Evolutionary conservation across 2,797 vertebrate genomes (phyloP).

Genomic region (Pantherophis vulpinus): DNA sequence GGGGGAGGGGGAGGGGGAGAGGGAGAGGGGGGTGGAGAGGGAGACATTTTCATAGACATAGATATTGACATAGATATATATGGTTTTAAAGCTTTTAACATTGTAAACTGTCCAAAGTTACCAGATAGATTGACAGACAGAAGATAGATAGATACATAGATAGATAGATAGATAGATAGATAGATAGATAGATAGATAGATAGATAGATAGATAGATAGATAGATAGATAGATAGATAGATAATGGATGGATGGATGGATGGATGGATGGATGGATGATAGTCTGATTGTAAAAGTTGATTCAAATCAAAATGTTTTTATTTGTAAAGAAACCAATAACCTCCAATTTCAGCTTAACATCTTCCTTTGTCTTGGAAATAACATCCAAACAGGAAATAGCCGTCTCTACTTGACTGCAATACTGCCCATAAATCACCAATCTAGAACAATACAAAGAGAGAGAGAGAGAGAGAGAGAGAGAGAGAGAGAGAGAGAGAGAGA

Average conservation of each 20-base stretch:
- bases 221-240: neutral
- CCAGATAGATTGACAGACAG: no score
- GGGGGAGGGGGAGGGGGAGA: no score
- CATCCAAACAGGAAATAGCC: conserved; percentile 87
- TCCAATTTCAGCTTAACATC: conserved; percentile 93
- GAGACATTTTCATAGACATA: neutral
- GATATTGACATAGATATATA: neutral
- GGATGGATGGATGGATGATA: neutral
- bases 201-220: neutral
- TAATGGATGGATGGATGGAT: neutral
- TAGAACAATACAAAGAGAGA: conserved; percentile 59
- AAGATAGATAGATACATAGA: no score
- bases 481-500: conserved; percentile 1
- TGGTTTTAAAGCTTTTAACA: neutral
- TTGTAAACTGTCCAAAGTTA: neutral
- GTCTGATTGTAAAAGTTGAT: neutral
- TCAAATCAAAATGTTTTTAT: neutral
- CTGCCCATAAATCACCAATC: conserved; percentile 93
- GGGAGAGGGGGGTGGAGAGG: no score
- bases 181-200: neutral
- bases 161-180: no score
- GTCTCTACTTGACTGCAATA: conserved; percentile 96
- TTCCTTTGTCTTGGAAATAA: conserved; percentile 91
- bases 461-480: neutral
- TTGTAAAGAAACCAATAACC: conserved; percentile 59